phyloP scores from a whole-genome alignment of 2,797 vertebrate species.

The Mormyrus hasselquistii region DNA sequence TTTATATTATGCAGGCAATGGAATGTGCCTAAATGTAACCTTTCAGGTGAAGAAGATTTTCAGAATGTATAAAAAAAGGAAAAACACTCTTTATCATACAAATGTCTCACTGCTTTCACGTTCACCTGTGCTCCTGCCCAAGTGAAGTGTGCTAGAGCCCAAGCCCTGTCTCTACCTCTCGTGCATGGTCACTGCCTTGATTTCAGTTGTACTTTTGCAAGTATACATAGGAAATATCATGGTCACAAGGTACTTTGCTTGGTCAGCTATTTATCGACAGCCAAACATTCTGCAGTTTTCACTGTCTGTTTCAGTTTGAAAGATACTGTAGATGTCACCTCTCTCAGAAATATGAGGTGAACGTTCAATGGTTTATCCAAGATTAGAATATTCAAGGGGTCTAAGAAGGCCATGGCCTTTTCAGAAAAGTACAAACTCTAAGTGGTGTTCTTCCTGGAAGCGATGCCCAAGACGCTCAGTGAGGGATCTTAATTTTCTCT shows the following conservation, averaged over 20 bases:
- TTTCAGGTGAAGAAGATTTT: neutral
- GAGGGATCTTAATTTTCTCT: slow-evolving; percentile 18
- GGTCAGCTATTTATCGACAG: slow-evolving; percentile 33
- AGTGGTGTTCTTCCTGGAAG: slow-evolving; percentile 30
- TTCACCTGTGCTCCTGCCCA: neutral
- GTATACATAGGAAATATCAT: slow-evolving; percentile 26
- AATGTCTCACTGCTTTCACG: neutral
- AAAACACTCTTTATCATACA: neutral
- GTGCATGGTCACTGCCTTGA: neutral
- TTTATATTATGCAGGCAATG: neutral
- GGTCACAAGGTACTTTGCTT: slow-evolving; percentile 35
- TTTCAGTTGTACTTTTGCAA: neutral
- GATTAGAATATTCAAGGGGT: slow-evolving; percentile 43
- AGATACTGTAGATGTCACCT: slow-evolving; percentile 26
- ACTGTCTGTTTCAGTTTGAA: slow-evolving; percentile 30
- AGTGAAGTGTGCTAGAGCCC: neutral
- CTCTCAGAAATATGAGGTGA: slow-evolving; percentile 23
- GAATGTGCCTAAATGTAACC: neutral
- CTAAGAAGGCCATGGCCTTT: slow-evolving; percentile 42
- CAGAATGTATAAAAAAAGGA: neutral
- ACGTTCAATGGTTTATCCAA: slow-evolving; percentile 18
- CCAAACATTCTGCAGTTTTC: slow-evolving; percentile 9
- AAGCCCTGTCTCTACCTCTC: neutral
- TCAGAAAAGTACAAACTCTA: slow-evolving; percentile 46
- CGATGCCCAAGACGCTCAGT: neutral